These are phyloP conservation scores for Streptopelia turtur DNA, from an alignment of 2,797 vertebrate species.

Conservation along the genomic window DNA sequence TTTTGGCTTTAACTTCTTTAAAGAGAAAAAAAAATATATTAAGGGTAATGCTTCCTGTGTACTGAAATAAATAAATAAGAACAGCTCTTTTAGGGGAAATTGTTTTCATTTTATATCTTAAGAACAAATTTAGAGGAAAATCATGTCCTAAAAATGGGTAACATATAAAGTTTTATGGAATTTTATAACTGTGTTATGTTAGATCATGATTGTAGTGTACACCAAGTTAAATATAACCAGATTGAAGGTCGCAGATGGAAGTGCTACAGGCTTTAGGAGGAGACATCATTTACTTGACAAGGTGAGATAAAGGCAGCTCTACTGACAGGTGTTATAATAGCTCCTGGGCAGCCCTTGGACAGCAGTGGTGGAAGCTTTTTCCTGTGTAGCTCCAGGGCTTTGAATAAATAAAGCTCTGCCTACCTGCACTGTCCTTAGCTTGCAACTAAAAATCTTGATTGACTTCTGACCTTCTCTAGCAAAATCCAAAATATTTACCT, in stretches of 20 bases:
- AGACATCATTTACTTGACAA: background rate
- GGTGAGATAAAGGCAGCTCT: background rate
- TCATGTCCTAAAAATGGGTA: background rate
- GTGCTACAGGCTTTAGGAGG: background rate
- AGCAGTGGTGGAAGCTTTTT: background rate
- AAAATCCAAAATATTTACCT: background rate
- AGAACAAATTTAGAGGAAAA: background rate
- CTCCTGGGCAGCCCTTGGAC: background rate
- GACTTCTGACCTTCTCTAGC: background rate
- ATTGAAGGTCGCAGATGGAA: background rate
- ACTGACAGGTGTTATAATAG: background rate
- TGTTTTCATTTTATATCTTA: background rate
- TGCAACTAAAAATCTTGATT: background rate
- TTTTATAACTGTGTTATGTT: background rate
- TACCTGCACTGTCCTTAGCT: background rate
- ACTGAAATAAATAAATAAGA: background rate
- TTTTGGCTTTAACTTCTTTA: background rate
- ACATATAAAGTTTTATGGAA: background rate
- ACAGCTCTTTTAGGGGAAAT: background rate
- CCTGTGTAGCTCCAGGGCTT: background rate
- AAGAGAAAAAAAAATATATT: background rate
- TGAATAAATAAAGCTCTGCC: background rate
- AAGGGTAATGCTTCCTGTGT: background rate
- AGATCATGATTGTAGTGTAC: background rate
- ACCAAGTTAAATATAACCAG: background rate